These are phyloP conservation scores for Drosophila prostipennis DNA, from an alignment of 2,888 invertebrate genomes.

Conservation along the genomic window DNA sequence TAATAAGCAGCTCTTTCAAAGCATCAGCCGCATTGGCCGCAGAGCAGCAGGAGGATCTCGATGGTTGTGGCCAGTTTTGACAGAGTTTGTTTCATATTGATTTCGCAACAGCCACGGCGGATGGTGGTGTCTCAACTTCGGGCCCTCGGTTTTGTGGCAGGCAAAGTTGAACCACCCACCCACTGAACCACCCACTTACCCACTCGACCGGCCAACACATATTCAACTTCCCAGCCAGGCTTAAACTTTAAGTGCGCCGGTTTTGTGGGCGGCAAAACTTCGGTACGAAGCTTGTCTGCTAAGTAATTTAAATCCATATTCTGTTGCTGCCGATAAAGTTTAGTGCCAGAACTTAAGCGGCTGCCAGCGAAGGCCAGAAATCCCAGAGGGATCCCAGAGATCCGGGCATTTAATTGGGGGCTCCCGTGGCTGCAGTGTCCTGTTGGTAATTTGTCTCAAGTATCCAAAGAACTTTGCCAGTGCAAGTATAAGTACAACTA, in stretches of 20 bases:
- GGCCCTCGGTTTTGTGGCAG: slow-evolving; percentile 65
- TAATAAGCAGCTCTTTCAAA: slow-evolving; percentile 75
- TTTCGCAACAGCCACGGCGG: slow-evolving; percentile 43
- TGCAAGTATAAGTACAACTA: slow-evolving; percentile 17
- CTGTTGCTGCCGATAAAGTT: slow-evolving; percentile 59
- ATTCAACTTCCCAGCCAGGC: not conserved
- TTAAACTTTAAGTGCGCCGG: slow-evolving; percentile 38
- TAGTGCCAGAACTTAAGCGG: slow-evolving; percentile 74
- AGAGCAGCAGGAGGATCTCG: slow-evolving; percentile 21
- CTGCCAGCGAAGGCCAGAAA: slow-evolving; percentile 7
- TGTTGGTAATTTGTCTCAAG: slow-evolving; percentile 77
- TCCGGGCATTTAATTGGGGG: slow-evolving; percentile 70
- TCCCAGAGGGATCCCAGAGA: slow-evolving; percentile 12
- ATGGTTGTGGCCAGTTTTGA: slow-evolving; percentile 49
- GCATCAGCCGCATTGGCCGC: slow-evolving; percentile 69
- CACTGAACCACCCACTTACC: not conserved
- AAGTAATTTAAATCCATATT: slow-evolving; percentile 76
- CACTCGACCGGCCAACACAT: not conserved
- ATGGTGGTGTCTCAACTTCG: slow-evolving; percentile 67
- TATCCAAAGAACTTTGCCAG: slow-evolving; percentile 54
- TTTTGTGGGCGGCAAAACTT: slow-evolving; percentile 30
- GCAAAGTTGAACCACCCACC: slow-evolving; percentile 52
- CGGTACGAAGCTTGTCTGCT: slow-evolving; percentile 38
- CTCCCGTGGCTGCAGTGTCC: slow-evolving; percentile 63
- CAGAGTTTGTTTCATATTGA: slow-evolving; percentile 50